Percentiles rank a stretch among this genome's conserved stretches.
Conservation (phyloP, 2,113 vertebrate genomes). For the Leucosticte australis region DNA sequence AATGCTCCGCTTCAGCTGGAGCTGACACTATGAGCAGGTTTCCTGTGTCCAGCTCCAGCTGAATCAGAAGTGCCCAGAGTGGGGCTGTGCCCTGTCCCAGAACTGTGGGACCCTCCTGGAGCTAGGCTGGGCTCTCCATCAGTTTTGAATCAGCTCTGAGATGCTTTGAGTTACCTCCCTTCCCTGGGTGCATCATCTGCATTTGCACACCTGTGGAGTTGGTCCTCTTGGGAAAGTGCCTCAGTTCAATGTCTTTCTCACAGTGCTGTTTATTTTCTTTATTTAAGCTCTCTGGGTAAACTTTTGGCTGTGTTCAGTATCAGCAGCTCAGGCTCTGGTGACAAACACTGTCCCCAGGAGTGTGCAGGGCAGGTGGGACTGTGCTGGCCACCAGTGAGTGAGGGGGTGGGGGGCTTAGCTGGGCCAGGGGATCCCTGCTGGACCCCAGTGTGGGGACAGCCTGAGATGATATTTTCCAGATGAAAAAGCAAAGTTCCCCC, state of each 20-base stretch:
- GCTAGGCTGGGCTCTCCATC: not conserved
- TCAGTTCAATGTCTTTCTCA: rapidly evolving
- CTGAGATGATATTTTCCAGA: not conserved
- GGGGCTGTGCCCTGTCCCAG: not conserved
- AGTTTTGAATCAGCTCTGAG: not conserved
- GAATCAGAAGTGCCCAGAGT: not conserved
- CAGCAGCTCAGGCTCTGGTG: not conserved
- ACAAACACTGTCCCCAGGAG: rapidly evolving
- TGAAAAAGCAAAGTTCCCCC: not conserved
- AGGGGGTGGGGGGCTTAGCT: not conserved
- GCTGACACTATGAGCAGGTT: rapidly evolving
- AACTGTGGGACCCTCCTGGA: rapidly evolving
- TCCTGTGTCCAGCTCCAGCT: not conserved
- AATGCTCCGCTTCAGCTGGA: not conserved
- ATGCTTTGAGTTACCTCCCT: not conserved
- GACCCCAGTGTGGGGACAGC: too few relatives aligned
- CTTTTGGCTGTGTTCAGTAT: not conserved
- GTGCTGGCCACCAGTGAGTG: rapidly evolving
- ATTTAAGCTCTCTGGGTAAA: not conserved
- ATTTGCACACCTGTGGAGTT: rapidly evolving
- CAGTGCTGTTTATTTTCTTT: not conserved
- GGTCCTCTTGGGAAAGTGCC: not conserved
- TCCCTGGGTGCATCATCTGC: rapidly evolving
- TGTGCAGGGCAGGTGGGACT: not conserved
- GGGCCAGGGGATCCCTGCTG: not conserved